These are phyloP conservation scores for Tangachromis dhanisi DNA, from an alignment of 2,113 vertebrate species.

Conservation along the genomic window DNA sequence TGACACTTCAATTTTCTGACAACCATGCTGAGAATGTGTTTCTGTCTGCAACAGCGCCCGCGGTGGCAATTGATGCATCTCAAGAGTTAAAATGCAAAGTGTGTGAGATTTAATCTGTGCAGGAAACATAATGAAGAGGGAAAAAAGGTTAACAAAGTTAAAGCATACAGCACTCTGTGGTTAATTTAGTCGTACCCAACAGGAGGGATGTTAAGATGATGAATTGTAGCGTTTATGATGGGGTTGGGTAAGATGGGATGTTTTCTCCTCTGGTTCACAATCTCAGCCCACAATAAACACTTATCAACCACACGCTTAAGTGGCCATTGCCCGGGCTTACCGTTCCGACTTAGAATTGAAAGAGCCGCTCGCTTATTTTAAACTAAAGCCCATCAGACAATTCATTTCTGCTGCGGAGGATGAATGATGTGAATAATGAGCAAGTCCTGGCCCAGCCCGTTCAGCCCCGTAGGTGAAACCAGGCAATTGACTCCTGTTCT, in stretches of 20 bases:
- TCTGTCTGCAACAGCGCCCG: neutral
- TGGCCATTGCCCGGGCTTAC: constrained; percentile 8
- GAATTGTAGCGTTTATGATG: constrained; percentile 14
- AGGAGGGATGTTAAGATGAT: constrained; percentile 36
- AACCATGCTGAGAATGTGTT: neutral
- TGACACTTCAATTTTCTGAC: neutral
- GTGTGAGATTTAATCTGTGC: neutral
- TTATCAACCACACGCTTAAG: constrained; percentile 47
- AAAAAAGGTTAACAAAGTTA: constrained; percentile 8
- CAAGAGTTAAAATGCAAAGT: neutral
- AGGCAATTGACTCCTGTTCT: constrained; percentile 19
- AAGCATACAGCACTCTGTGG: neutral
- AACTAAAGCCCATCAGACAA: constrained; percentile 17
- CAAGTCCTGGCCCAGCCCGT: neutral
- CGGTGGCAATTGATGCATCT: neutral
- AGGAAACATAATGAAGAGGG: neutral
- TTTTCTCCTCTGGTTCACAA: constrained; percentile 9
- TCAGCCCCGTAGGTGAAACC: constrained; percentile 39
- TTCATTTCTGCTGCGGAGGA: constrained; percentile 22
- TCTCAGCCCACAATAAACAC: constrained; percentile 31
- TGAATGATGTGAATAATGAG: constrained; percentile 52
- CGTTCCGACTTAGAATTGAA: neutral
- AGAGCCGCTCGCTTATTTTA: constrained; percentile 29
- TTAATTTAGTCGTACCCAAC: constrained; percentile 35
- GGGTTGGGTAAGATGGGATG: constrained; percentile 16